Conservation (phyloP, 1,140 invertebrate species). For the Cepaea nemoralis region DNA sequence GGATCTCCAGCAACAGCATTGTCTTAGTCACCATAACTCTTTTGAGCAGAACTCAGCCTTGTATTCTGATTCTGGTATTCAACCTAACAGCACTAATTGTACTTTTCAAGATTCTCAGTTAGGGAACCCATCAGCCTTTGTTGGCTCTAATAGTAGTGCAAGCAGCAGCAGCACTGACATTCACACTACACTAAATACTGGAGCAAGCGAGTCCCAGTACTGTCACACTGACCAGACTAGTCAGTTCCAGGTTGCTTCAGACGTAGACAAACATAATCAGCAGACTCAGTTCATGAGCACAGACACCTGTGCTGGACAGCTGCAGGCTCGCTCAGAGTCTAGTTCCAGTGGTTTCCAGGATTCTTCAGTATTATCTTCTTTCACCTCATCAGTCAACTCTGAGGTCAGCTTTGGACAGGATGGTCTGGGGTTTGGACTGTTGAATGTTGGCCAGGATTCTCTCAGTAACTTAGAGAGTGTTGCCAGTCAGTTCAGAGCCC, state of each 20-base stretch:
- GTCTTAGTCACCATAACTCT: not conserved
- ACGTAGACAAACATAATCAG: not conserved
- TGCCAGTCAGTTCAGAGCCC: constrained; percentile 14
- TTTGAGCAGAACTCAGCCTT: not conserved
- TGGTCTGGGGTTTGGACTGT: not conserved
- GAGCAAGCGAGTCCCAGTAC: not conserved
- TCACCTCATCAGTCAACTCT: not conserved
- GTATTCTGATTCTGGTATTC: not conserved
- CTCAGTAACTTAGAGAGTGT: not conserved
- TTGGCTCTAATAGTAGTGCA: not conserved
- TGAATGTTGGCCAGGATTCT: not conserved
- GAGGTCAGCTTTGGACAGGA: not conserved
- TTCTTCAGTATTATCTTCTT: constrained; percentile 14
- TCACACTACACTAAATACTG: not conserved
- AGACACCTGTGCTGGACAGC: not conserved
- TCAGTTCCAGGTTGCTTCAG: not conserved
- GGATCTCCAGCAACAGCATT: not conserved
- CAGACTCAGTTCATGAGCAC: not conserved
- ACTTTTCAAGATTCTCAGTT: not conserved
- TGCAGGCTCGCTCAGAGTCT: not conserved
- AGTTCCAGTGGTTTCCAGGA: constrained; percentile 12
- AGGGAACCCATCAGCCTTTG: not conserved
- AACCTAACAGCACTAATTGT: not conserved
- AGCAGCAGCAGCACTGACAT: not conserved
- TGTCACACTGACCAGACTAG: not conserved